Percentiles rank a stretch among this genome's conserved stretches.
Evolutionary conservation across 2,113 vertebrate genomes (phyloP).

Genomic region (Solea solea): DNA sequence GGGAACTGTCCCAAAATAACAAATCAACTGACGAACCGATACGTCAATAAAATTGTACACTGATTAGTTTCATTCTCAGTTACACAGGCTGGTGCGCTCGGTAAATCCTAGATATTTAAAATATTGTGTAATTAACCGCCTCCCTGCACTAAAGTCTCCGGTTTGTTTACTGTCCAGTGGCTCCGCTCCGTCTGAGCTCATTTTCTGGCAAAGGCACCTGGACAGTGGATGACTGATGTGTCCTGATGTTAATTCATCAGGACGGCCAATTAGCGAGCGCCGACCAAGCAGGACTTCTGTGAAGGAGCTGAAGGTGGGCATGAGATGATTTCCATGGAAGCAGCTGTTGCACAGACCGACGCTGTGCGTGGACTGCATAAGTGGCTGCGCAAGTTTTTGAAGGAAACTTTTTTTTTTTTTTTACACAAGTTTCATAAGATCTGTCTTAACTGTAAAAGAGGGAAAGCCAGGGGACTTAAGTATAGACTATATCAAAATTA

Average conservation of each 20-base stretch:
- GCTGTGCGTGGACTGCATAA: slow-evolving; percentile 10
- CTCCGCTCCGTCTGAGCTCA: slow-evolving; percentile 35
- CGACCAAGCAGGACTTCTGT: slow-evolving; percentile 31
- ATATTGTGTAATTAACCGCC: slow-evolving; percentile 29
- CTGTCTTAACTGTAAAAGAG: neutral
- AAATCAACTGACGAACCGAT: neutral
- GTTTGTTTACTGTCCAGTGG: slow-evolving; percentile 40
- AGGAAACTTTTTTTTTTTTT: neutral
- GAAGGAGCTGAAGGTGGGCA: slow-evolving; percentile 13
- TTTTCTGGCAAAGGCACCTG: slow-evolving; percentile 45
- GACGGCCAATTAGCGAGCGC: slow-evolving; percentile 62
- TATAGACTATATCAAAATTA: neutral
- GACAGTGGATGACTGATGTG: slow-evolving; percentile 46
- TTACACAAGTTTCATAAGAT: neutral
- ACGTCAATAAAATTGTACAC: neutral
- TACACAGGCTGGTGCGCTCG: neutral
- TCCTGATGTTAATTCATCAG: slow-evolving; percentile 50
- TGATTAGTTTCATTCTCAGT: neutral
- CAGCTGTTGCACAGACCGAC: slow-evolving; percentile 30
- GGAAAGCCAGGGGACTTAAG: neutral
- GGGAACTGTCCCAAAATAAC: neutral
- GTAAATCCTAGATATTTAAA: slow-evolving; percentile 24
- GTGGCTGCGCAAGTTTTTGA: slow-evolving; percentile 1
- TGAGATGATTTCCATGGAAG: slow-evolving; percentile 16
- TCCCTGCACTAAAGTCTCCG: slow-evolving; percentile 15